phyloP scores from a whole-genome alignment of 2,113 vertebrate species.

The Stigmatopora nigra region DNA sequence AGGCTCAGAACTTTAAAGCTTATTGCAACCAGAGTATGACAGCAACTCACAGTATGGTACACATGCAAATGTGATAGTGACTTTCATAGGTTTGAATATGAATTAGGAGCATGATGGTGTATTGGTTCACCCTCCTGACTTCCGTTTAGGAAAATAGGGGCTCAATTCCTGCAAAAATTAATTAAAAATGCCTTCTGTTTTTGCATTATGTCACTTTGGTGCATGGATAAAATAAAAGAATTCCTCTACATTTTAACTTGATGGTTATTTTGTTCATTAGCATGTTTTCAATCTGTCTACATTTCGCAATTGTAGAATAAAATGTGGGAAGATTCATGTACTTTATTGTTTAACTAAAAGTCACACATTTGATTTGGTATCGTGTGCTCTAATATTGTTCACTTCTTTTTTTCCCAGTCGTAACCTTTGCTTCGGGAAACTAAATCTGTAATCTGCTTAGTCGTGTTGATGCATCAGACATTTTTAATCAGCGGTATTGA shows the following conservation, averaged over 20 bases:
- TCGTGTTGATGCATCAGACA: constrained; percentile 70
- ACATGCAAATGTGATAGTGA: neutral
- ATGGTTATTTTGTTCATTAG: neutral
- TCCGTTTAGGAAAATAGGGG: too few species aligned
- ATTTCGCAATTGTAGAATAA: constrained; percentile 16
- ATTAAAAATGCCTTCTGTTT: too few species aligned
- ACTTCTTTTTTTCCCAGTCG: constrained; percentile 36
- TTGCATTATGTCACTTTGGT: neutral
- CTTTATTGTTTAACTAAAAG: constrained; percentile 13
- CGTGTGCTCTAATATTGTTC: constrained; percentile 39
- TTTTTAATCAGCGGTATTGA: constrained; percentile 68
- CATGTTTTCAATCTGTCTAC: constrained; percentile 11
- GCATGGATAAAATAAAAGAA: neutral
- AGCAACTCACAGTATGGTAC: neutral
- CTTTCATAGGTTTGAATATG: neutral
- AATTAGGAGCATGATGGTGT: neutral
- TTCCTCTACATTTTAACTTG: neutral
- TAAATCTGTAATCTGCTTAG: constrained; percentile 72
- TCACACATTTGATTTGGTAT: constrained; percentile 22
- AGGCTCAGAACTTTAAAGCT: neutral
- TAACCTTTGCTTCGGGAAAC: constrained; percentile 63
- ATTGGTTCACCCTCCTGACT: too few species aligned
- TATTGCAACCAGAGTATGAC: neutral
- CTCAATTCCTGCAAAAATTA: too few species aligned
- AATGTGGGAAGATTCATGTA: constrained; percentile 11